A percentile compares a stretch with the other conserved stretches of the same genome.
Evolutionary conservation across 2,888 invertebrate genomes (phyloP).

Genomic region (Digitonthophagus gazella): DNA sequence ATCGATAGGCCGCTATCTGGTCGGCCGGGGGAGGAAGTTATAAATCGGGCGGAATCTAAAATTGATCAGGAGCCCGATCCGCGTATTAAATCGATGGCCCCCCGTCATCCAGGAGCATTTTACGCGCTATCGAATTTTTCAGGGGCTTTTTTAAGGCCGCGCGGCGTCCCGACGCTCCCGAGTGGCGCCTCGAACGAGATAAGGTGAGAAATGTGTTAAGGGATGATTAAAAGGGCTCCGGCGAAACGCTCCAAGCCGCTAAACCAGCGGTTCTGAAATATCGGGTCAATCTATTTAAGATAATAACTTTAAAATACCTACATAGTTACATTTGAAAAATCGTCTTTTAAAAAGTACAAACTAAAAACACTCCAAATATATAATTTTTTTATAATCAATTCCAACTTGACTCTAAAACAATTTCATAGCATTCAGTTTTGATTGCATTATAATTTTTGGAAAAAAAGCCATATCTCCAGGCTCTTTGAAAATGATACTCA

Average conservation of each 20-base stretch:
- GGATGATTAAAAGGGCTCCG: constrained; percentile 52
- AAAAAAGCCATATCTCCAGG: too few species aligned
- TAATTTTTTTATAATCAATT: too few species aligned
- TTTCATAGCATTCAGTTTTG: too few species aligned
- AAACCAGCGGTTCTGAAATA: constrained; percentile 37
- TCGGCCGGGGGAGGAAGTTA: constrained; percentile 46
- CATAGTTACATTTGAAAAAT: too few species aligned
- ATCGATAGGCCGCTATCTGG: neutral
- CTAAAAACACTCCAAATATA: too few species aligned
- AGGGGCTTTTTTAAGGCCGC: constrained; percentile 36
- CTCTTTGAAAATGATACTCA: too few species aligned
- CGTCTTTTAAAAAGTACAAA: too few species aligned
- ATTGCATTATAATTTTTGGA: too few species aligned
- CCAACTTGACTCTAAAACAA: too few species aligned
- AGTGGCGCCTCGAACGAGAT: constrained; percentile 28
- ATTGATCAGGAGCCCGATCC: constrained; percentile 51
- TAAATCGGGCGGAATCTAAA: constrained; percentile 53
- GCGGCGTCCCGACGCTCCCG: constrained; percentile 17
- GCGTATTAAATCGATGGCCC: constrained; percentile 47
- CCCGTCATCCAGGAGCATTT: constrained; percentile 45
- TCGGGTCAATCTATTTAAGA: neutral
- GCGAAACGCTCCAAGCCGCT: constrained; percentile 46
- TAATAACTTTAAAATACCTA: neutral
- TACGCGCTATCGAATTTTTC: constrained; percentile 37
- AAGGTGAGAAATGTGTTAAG: constrained; percentile 49